Evolutionary conservation across 2,797 vertebrate genomes (phyloP), one percentile per base, ranked within the genome.

Genomic region (Fistularia tabacaria): DNA sequence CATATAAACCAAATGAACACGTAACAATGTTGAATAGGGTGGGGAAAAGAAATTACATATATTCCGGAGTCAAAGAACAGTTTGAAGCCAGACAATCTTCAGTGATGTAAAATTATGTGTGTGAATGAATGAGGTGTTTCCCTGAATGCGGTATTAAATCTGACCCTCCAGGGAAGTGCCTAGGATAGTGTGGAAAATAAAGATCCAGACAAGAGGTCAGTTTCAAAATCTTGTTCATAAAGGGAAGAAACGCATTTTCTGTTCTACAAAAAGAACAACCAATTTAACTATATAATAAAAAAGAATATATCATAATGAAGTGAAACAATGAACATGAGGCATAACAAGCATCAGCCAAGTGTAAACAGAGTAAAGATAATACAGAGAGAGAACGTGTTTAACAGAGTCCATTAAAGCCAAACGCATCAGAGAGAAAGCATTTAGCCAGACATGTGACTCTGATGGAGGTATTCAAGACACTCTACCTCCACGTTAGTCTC

Each of bases 371-470:
- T 74, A 78, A 86, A 85, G 80, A 79, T 88, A 87, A 88, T 86
- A 86, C 71, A 80, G 68, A 74, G 74, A 77, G 57, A 73, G 81
- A 90, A 88, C 87, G 86, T 59, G 85, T 89, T 90, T 89, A 88
- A 81, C 82, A 80, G 82, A 88, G 86, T 87, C 89, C 85, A 90
- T 89, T 89, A 88, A 86, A 87, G 80, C 79, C 83, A 83, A 86
- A 86, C 81, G 83, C 74, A 85, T 85, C 85, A 49, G 61, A 85
- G 85, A 79, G 81, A 86, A 72, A 14, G 54, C 76, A 76, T 71
- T 51, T n/a, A 72, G 77, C 60, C 80, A 86, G 81, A 81, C 79
- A 59, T 49, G 66, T 71, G 68, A 71, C 80, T 79, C 54, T 83
- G 82, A 84, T 84, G 81, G 82, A 84, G 81, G 76, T 80, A 74